Base-by-base conservation (phyloP, 1,140 invertebrate genomes). In the Chrysoperla carnea region DNA sequence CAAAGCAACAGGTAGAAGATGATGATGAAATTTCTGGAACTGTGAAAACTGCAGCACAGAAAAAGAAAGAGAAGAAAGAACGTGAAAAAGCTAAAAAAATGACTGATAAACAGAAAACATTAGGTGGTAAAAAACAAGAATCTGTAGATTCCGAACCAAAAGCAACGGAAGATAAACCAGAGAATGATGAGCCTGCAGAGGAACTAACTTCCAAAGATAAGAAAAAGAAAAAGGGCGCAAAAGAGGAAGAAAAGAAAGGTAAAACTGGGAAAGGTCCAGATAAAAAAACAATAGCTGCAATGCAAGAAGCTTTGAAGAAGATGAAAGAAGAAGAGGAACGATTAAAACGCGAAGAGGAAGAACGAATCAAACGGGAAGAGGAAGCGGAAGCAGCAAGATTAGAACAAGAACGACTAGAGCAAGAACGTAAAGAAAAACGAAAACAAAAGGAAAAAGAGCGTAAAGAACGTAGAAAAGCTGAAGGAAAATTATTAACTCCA, bases 391-490 rank as follows among this genome's bases (percentile, higher is more conserved):
- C 65, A 40, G 71, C 73, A 23, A 71, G 81, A 39, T 62, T 81
- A 44, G 84, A 88, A 66, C 75, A 83, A 45, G 56, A 85, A 31
- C 72, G 77, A 46, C 60, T 86, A 46, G 87, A 92, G 59, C 76
- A 86, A 59, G 91, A 90, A 62, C 72, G 74, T 41, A 93, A 91
- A 58, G 83, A 92, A 52, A 78, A 74, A 47, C 91, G 91, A 56
- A 98, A 96, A 56, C 75, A 87, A 52, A 93, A 92, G 56, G 90
- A 96, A 67, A 95, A 95, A 52, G 91, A 95, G 56, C 75, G 82
- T 44, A 90, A 86, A 62, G 88, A 93, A 58, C 72, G 86, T 55
- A 62, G 94, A 31, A 96, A 95, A 60, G 85, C 84, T 15, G 91
- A 97, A 68, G 93, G 94, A 2, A 96, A 93, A 67, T 64, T 93